Base-by-base conservation (phyloP, 2,113 vertebrate species). In the Rhabdornis inornatus region DNA sequence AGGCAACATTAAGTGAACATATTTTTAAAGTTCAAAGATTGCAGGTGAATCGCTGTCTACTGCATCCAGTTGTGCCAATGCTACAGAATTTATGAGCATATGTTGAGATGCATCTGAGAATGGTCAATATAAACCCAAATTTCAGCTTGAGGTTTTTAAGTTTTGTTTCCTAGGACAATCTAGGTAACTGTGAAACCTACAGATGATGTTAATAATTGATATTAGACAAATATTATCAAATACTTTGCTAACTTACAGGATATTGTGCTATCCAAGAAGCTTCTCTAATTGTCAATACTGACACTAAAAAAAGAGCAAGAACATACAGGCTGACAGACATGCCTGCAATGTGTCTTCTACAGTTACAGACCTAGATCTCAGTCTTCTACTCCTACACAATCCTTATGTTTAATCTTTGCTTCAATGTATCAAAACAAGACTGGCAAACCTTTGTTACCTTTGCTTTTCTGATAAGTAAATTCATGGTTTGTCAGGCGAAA, bases 401-500 rank as follows among this genome's bases (percentile, higher is more conserved):
- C 42, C 57, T 64, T 57, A 50, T 12, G 24, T 57, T 78, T 72
- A 89, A 37, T n/a, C 25, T 83, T 75, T 5, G 2, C 55, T 83
- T 59, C 47, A 66, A 39, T 7, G 6, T 39, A 59, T 35, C 33
- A 81, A 87, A 75, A 76, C 56, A 61, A 24, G 39, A 83, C 76
- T 68, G 44, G 53, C 61, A 94, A 95, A 94, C 40, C 78, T 87
- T 89, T 25, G 59, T 95, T 97, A 99, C 99, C 99, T 99, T 99
- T 99, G 68, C 98, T 99, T 98, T 98, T 99, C 96, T 99, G 99
- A 96, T 99, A 99, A 44, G 99, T 99, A 86, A 99, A 99, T 94
- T 99, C 99, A 11, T 99, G 99, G 95, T 99, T 99, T 55, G 99
- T 99, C 90, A 99, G 98, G 55, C 99, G 99, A 97, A 99, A 99